A percentile compares a stretch with the other conserved stretches of the same genome.
Conservation (phyloP, 2,797 vertebrate genomes). For the Phaenicophaeus curvirostris region DNA sequence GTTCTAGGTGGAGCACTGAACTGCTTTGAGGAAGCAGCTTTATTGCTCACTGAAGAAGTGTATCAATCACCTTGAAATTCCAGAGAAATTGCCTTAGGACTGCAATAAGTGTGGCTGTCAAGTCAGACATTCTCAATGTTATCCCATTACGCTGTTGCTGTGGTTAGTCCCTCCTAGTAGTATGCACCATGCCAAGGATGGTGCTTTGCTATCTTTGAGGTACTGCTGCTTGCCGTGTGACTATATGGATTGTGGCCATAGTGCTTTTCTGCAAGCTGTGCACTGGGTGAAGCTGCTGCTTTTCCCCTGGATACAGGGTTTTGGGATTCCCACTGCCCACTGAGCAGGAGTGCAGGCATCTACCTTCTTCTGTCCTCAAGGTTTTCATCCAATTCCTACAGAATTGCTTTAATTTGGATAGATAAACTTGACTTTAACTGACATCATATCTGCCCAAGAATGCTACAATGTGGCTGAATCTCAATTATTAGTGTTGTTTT, state of each 20-base stretch:
- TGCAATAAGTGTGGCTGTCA: neutral
- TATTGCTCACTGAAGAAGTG: neutral
- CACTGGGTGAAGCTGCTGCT: neutral
- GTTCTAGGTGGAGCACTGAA: neutral
- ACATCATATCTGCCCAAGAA: neutral
- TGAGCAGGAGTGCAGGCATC: neutral
- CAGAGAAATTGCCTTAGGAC: neutral
- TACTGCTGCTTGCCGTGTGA: fast-evolving
- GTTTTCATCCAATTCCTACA: neutral
- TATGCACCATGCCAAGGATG: fast-evolving
- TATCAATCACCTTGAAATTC: neutral
- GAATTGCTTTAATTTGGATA: neutral
- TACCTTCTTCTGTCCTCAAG: fast-evolving
- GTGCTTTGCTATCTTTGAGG: neutral
- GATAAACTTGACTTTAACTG: neutral
- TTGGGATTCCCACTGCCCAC: neutral
- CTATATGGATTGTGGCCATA: fast-evolving
- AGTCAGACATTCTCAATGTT: neutral
- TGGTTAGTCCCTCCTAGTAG: fast-evolving
- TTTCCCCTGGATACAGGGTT: neutral
- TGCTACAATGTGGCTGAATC: neutral
- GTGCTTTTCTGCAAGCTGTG: neutral
- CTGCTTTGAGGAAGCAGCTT: neutral
- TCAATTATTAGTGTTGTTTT: neutral
- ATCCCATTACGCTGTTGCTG: neutral